Evolutionary conservation across 2,888 invertebrate genomes (phyloP).

Genomic region (Tanypteryx hageni): DNA sequence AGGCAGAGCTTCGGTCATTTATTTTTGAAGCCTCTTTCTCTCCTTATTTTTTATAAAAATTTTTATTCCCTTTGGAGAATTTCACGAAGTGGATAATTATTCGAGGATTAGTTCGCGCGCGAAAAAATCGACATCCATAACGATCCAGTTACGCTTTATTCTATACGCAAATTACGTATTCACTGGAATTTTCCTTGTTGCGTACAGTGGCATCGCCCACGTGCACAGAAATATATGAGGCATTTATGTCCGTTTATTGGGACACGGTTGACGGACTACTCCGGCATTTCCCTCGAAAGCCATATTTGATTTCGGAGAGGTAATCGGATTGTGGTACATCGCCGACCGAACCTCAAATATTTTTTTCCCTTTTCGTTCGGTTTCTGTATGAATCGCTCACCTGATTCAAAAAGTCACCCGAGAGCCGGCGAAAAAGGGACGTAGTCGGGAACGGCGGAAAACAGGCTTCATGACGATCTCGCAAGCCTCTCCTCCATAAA

Average conservation of each 20-base stretch:
- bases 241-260: too few species aligned
- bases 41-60: neutral
- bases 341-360: neutral
- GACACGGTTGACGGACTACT: neutral
- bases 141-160: slow-evolving; percentile 6
- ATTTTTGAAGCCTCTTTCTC: neutral
- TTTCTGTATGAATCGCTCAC: neutral
- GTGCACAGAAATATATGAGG: neutral
- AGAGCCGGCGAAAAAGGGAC: neutral
- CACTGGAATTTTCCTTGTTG: neutral
- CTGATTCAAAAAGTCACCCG: neutral
- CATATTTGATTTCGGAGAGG: neutral
- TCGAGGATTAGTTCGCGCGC: neutral
- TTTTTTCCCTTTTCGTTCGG: slow-evolving; percentile 2
- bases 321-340: neutral
- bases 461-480: neutral
- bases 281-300: neutral
- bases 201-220: neutral
- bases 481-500: slow-evolving; percentile 34
- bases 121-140: neutral
- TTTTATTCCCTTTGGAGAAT: neutral
- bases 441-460: neutral
- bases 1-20: neutral
- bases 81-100: neutral
- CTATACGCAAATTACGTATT: neutral